Conservation (phyloP, 1,140 invertebrate genomes). For the Cyrtorhinus lividipennis region DNA sequence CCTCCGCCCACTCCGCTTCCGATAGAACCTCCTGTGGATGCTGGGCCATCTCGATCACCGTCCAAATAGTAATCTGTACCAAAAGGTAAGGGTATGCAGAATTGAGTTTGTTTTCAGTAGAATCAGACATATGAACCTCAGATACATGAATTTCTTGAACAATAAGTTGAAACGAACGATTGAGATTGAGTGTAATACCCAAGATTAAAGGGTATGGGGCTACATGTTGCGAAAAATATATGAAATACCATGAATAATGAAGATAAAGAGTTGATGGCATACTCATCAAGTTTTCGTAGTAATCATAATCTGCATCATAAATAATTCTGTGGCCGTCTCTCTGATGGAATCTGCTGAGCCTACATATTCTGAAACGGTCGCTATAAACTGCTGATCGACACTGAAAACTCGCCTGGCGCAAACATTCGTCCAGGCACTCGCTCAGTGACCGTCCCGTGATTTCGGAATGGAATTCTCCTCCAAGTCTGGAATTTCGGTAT, state of each 20-base stretch:
- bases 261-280: too few relatives aligned
- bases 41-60: slow-evolving; percentile 10
- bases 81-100: too few relatives aligned
- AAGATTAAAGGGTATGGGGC: too few relatives aligned
- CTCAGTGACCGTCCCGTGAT: slow-evolving; percentile 70
- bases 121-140: too few relatives aligned
- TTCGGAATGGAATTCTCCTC: slow-evolving; percentile 76
- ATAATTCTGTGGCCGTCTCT: slow-evolving; percentile 74
- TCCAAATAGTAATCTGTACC: slow-evolving; percentile 23
- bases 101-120: too few relatives aligned
- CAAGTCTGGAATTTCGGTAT: slow-evolving; percentile 66
- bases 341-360: slow-evolving; percentile 71
- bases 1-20: neutral
- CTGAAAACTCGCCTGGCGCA: slow-evolving; percentile 72
- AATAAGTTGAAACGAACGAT: too few relatives aligned
- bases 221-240: too few relatives aligned
- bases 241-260: too few relatives aligned
- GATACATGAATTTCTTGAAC: neutral
- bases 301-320: slow-evolving; percentile 79
- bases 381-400: slow-evolving; percentile 78
- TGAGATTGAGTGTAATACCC: too few relatives aligned
- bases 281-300: slow-evolving; percentile 49
- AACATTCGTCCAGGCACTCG: slow-evolving; percentile 77
- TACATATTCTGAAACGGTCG: slow-evolving; percentile 64
- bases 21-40: neutral